Conservation (phyloP, 92 coral and sea anemone species). For the Isaurus tuberculatus region DNA sequence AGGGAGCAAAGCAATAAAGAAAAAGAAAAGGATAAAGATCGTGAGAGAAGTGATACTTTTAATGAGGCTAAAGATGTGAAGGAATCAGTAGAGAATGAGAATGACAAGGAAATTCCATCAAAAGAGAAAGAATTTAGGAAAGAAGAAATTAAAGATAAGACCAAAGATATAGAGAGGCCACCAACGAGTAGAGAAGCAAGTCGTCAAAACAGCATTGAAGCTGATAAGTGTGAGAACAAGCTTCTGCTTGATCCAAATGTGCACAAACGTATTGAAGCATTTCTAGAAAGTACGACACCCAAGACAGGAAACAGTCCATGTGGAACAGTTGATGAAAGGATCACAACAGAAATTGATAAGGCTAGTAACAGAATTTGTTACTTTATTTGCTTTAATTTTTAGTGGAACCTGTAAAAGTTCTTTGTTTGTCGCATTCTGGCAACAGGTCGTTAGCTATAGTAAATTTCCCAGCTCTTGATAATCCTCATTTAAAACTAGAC, state of each 20-base stretch:
- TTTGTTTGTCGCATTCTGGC: too few species aligned
- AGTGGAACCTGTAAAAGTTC: too few species aligned
- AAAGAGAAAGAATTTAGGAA: conserved; percentile 32
- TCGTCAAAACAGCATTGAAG: conserved; percentile 63
- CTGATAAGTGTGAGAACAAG: conserved; percentile 16
- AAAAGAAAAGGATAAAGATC: conserved; percentile 54
- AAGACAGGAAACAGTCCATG: conserved; percentile 72
- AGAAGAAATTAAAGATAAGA: conserved; percentile 54
- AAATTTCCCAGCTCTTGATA: too few species aligned
- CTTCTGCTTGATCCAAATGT: conserved; percentile 50
- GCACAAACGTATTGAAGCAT: conserved; percentile 65
- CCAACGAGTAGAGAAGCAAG: conserved; percentile 37
- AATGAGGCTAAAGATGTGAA: conserved; percentile 52
- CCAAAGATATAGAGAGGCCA: conserved; percentile 42
- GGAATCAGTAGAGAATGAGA: conserved; percentile 64
- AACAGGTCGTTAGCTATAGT: too few species aligned
- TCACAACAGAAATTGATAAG: conserved; percentile 63
- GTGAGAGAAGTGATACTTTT: conserved; percentile 46
- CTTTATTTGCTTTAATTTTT: too few species aligned
- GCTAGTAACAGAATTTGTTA: conserved; percentile 24
- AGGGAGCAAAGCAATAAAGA: conserved; percentile 65
- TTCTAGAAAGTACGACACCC: conserved; percentile 61
- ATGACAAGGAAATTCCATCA: conserved; percentile 48
- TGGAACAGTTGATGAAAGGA: conserved; percentile 76
- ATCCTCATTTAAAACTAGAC: too few species aligned